A percentile compares a stretch with the other conserved stretches of the same genome.
phyloP scores from a whole-genome alignment of 2,113 vertebrate genomes.

The Chascanopsetta lugubris region DNA sequence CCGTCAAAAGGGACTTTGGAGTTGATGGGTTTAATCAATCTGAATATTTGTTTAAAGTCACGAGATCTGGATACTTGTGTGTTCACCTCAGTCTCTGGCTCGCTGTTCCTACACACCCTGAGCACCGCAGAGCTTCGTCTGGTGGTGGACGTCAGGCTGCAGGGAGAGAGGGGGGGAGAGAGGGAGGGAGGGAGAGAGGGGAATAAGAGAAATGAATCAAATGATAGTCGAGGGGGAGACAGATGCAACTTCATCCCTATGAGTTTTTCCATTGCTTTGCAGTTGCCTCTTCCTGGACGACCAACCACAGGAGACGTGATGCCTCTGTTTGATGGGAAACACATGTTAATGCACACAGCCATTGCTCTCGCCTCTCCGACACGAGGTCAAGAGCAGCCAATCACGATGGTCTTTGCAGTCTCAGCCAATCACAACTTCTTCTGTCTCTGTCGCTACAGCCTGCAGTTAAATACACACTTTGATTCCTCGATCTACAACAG shows the following conservation, averaged over 20 bases:
- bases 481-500: not conserved
- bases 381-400: constrained; percentile 39
- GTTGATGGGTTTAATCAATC: not conserved
- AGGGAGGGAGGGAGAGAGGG: too few relatives aligned
- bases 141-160: constrained; percentile 93
- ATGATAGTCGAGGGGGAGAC: constrained; percentile 32
- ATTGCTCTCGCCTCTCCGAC: constrained; percentile 17
- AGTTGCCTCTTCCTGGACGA: constrained; percentile 38
- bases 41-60: constrained; percentile 12
- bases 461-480: constrained; percentile 10
- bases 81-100: constrained; percentile 89
- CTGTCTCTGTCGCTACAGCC: constrained; percentile 26
- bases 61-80: constrained; percentile 25
- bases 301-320: constrained; percentile 60
- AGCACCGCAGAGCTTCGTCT: constrained; percentile 91
- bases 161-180: constrained; percentile 20
- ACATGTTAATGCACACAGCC: constrained; percentile 58
- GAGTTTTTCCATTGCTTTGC: constrained; percentile 24
- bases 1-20: not conserved
- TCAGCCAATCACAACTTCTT: constrained; percentile 51
- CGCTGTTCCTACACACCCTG: constrained; percentile 84
- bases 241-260: too few relatives aligned
- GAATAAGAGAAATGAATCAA: constrained; percentile 7
- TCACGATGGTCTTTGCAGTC: constrained; percentile 26
- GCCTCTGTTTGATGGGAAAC: constrained; percentile 70